A percentile compares a stretch with the other conserved stretches of the same genome.
Conservation (phyloP, 92 coral and sea anemone genomes). For the Zoanthus sansibaricus region DNA sequence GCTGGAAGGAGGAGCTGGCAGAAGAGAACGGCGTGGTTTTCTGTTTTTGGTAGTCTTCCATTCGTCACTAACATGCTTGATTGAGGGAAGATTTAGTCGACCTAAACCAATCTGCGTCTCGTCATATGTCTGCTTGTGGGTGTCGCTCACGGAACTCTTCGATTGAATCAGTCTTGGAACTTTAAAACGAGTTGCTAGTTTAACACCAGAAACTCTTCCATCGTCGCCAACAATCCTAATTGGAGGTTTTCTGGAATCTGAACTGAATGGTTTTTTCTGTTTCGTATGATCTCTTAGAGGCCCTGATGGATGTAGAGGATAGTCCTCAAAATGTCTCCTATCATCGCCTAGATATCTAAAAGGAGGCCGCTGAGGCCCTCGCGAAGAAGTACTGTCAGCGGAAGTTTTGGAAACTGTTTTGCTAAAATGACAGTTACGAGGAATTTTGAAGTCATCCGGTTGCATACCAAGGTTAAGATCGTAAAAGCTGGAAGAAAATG, state of each 20-base stretch:
- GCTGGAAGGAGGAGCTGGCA: neutral
- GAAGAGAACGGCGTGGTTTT: neutral
- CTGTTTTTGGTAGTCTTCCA: neutral
- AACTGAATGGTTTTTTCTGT: neutral
- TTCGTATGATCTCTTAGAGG: neutral
- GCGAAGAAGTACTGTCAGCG: neutral
- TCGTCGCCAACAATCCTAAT: neutral
- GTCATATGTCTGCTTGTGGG: neutral
- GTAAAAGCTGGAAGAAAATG: neutral
- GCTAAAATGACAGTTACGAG: neutral
- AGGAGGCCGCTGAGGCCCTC: conserved; percentile 1
- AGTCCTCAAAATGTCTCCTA: neutral
- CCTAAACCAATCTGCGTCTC: neutral
- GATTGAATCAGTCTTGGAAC: neutral
- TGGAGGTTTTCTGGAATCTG: neutral
- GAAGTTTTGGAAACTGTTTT: neutral
- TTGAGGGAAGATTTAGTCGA: neutral
- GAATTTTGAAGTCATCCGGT: conserved; percentile 7
- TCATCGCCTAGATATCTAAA: neutral
- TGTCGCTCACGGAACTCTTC: neutral
- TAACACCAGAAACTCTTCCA: neutral
- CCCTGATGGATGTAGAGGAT: neutral
- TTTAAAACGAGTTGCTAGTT: neutral
- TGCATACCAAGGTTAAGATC: neutral
- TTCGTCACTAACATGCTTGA: neutral